Percentiles rank a stretch among this genome's conserved stretches.
Evolutionary conservation across 2,797 vertebrate species (phyloP).

Genomic region (Manis crassicaudata): DNA sequence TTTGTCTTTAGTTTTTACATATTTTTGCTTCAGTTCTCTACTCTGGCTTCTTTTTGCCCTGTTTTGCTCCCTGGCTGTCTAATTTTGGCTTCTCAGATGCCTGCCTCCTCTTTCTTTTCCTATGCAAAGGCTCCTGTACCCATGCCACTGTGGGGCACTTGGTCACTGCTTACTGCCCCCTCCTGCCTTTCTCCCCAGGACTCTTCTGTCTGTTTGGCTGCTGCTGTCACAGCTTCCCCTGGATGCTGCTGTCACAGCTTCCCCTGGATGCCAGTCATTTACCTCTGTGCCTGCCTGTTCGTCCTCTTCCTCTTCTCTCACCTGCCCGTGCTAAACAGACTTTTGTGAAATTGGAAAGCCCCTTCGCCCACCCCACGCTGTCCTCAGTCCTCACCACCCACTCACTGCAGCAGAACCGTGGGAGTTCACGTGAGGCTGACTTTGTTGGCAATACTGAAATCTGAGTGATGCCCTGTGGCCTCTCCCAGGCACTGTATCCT

Average conservation of each 20-base stretch:
- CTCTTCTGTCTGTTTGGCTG: not conserved
- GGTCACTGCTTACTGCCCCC: not conserved
- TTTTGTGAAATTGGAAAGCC: constrained; percentile 46
- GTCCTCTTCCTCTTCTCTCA: not conserved
- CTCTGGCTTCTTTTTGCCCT: constrained; percentile 24
- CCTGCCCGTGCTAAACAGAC: constrained; percentile 24
- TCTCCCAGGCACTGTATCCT: not conserved
- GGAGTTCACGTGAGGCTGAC: not conserved
- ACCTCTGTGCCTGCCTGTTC: not conserved
- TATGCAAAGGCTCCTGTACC: not conserved
- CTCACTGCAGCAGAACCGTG: fast-evolving
- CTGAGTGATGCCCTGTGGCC: not conserved
- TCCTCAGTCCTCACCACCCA: not conserved
- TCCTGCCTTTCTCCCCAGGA: not conserved
- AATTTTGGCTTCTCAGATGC: not conserved
- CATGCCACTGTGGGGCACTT: not conserved
- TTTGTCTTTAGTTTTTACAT: constrained; percentile 66
- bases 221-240: not conserved
- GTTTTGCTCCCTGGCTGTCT: constrained; percentile 25
- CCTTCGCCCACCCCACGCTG: not conserved
- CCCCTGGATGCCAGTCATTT: not conserved
- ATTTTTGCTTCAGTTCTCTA: constrained; percentile 47
- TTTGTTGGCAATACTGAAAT: not conserved
- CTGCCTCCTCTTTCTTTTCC: not conserved
- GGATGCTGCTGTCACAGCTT: not conserved